A percentile compares a stretch with the other conserved stretches of the same genome.
Evolutionary conservation across 2,888 invertebrate species (phyloP).

Genomic region (Polydrusus tereticollis): DNA sequence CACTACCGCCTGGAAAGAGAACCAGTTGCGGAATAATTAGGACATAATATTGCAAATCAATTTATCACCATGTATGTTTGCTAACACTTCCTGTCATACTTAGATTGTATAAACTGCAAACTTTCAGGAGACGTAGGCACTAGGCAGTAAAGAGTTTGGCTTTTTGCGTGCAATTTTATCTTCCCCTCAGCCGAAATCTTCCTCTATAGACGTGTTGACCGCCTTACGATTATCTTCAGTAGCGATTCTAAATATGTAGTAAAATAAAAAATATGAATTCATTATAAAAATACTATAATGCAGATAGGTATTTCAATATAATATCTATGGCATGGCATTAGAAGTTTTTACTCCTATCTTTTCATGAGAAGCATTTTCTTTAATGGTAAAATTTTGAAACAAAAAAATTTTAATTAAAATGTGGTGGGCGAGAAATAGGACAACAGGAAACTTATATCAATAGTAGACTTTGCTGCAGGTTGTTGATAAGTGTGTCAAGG

Average conservation of each 20-base stretch:
- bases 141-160: too few relatives aligned
- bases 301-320: too few relatives aligned
- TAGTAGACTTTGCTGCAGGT: constrained; percentile 29
- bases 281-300: too few relatives aligned
- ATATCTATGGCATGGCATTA: too few relatives aligned
- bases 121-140: background rate
- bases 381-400: background rate
- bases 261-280: too few relatives aligned
- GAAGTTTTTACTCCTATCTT: too few relatives aligned
- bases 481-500: constrained; percentile 26
- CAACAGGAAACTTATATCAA: constrained; percentile 39
- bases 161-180: too few relatives aligned
- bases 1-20: background rate
- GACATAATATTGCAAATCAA: constrained; percentile 2
- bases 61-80: constrained; percentile 5
- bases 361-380: too few relatives aligned
- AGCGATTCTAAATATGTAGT: too few relatives aligned
- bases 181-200: too few relatives aligned
- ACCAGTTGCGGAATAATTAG: constrained; percentile 4
- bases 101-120: background rate
- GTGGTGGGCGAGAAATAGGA: constrained; percentile 23
- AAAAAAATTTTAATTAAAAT: constrained; percentile 5
- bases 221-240: too few relatives aligned
- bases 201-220: too few relatives aligned
- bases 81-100: background rate